These are phyloP conservation scores for Phalacrocorax carbo DNA, from an alignment of 2,113 vertebrate genomes.

Conservation along the genomic window DNA sequence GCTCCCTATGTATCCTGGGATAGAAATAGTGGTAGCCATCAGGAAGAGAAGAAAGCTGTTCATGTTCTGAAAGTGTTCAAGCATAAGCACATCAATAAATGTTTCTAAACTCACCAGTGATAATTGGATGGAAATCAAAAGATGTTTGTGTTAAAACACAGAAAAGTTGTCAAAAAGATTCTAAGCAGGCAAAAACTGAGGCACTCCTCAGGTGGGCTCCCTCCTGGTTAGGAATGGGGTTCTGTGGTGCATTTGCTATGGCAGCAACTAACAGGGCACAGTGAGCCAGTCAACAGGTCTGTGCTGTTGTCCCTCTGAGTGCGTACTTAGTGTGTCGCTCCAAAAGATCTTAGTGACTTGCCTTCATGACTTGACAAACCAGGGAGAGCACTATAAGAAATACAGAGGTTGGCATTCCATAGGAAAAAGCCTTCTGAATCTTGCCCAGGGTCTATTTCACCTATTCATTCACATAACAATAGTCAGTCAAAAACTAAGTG, in stretches of 20 bases:
- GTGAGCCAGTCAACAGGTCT: neutral
- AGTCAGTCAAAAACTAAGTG: neutral
- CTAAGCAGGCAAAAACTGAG: neutral
- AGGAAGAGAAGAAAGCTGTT: neutral
- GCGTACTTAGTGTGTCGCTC: accelerated
- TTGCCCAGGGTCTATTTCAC: neutral
- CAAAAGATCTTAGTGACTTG: neutral
- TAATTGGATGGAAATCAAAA: neutral
- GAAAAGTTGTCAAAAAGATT: neutral
- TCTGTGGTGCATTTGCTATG: neutral
- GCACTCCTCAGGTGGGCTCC: neutral
- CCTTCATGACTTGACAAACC: neutral
- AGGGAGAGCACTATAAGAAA: neutral
- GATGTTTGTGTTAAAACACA: neutral
- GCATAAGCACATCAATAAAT: neutral
- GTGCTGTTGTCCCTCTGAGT: neutral
- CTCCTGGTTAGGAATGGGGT: neutral
- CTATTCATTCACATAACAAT: neutral
- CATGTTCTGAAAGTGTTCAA: neutral
- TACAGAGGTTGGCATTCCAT: neutral
- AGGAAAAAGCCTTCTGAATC: neutral
- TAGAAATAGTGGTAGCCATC: neutral
- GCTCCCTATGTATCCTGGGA: neutral
- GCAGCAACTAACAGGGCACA: neutral
- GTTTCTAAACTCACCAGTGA: neutral